These are phyloP conservation scores for Luidia sarsii DNA, from an alignment of 53 echinoderm and acorn worm species.

Conservation along the genomic window DNA sequence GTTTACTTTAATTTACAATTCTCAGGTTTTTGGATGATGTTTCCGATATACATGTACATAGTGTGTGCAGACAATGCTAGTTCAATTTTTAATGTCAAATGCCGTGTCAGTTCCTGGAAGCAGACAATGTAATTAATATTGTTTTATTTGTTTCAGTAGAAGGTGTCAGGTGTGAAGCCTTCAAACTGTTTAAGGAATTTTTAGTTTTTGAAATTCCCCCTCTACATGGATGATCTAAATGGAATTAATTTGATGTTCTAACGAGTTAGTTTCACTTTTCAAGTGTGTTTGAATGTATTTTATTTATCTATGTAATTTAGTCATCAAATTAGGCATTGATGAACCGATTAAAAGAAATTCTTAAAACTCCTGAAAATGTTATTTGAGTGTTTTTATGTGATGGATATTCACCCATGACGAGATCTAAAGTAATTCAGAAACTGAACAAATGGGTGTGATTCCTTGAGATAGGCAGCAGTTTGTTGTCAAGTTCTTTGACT, in stretches of 20 bases:
- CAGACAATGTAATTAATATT: too few relatives aligned
- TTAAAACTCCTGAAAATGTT: too few relatives aligned
- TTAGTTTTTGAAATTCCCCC: not conserved
- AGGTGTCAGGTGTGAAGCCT: not conserved
- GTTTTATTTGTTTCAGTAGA: too few relatives aligned
- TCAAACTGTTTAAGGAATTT: not conserved
- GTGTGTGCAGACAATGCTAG: not conserved
- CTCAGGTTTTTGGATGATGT: conserved; percentile 19
- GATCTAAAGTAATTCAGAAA: too few relatives aligned
- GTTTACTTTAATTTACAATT: conserved; percentile 4
- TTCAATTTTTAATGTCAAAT: not conserved
- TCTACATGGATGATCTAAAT: not conserved
- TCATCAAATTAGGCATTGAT: conserved; percentile 28
- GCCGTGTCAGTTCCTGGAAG: too few relatives aligned
- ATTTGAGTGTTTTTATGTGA: too few relatives aligned
- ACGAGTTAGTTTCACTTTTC: not conserved
- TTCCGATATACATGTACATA: conserved; percentile 13
- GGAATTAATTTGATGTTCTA: not conserved
- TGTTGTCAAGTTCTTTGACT: too few relatives aligned
- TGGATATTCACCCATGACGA: too few relatives aligned
- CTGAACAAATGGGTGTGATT: too few relatives aligned
- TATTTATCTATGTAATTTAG: conserved; percentile 50
- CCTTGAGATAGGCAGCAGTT: too few relatives aligned
- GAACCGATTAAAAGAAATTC: too few relatives aligned
- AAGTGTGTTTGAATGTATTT: conserved; percentile 1